phyloP scores from a whole-genome alignment of 2,797 vertebrate species.

The Oreonectes daqikongensis region DNA sequence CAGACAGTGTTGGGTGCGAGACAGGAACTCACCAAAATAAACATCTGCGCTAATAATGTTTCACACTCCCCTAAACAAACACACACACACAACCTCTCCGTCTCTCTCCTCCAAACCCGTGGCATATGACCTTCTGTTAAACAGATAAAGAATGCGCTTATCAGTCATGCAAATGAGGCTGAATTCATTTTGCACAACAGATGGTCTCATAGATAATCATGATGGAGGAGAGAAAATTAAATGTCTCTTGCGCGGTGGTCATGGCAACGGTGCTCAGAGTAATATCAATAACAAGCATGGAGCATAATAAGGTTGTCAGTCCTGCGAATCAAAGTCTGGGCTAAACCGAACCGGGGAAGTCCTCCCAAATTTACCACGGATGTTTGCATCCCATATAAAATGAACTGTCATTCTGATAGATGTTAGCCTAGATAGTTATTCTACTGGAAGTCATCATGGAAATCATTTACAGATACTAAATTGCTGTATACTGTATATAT shows the following conservation, averaged over 20 bases:
- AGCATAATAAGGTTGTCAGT: constrained; percentile 99
- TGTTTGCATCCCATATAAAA: constrained; percentile 1
- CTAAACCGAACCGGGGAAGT: constrained; percentile 78
- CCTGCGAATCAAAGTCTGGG: constrained; percentile 92
- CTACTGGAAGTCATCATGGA: no score
- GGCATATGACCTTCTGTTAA: constrained; percentile 99
- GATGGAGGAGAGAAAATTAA: constrained; percentile 99
- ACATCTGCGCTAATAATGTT: constrained; percentile 51
- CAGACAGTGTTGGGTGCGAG: constrained; percentile 5
- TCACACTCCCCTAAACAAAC: constrained; percentile 81
- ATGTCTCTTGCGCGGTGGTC: constrained; percentile 99
- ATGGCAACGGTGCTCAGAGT: constrained; percentile 98
- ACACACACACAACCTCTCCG: constrained; percentile 73
- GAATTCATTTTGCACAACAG: constrained; percentile 99
- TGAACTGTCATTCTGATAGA: not conserved
- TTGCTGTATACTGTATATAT: not conserved
- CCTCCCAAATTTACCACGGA: constrained; percentile 42
- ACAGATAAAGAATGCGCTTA: constrained; percentile 99
- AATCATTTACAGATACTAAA: constrained; percentile 9
- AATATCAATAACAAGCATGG: constrained; percentile 99
- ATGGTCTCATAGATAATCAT: constrained; percentile 99
- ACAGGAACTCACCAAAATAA: constrained; percentile 45
- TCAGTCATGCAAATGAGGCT: constrained; percentile 99
- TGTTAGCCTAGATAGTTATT: no score
- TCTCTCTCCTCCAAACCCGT: constrained; percentile 88